phyloP scores from a whole-genome alignment of 1,140 invertebrate genomes.

The Agraylea sexmaculata region DNA sequence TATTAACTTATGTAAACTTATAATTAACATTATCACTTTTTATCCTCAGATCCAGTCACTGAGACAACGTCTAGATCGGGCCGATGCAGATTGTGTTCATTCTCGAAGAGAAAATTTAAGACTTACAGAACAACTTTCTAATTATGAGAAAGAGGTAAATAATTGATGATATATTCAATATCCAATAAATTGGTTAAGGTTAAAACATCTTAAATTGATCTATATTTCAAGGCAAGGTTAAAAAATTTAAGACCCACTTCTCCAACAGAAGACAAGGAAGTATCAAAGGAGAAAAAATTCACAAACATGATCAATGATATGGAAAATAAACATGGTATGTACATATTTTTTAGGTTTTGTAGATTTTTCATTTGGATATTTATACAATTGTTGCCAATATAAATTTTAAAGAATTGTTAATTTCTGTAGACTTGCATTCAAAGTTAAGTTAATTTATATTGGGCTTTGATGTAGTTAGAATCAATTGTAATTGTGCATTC shows the following conservation, averaged over 20 bases:
- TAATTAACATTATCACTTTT: neutral
- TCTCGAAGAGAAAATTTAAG: conserved; percentile 62
- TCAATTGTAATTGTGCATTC: no score
- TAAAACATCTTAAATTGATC: neutral
- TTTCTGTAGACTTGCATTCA: no score
- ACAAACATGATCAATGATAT: conserved; percentile 60
- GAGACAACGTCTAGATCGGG: conserved; percentile 60
- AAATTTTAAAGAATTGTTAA: no score
- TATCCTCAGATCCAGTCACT: conserved; percentile 50
- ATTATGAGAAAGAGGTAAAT: conserved; percentile 63
- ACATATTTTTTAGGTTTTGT: conserved; percentile 17
- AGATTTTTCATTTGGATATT: conserved; percentile 22
- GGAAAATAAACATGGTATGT: conserved; percentile 70
- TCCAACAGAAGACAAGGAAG: conserved; percentile 37
- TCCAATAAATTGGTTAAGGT: neutral
- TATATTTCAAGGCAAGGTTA: conserved; percentile 30
- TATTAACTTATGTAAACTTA: neutral
- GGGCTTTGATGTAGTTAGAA: no score
- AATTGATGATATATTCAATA: conserved; percentile 3
- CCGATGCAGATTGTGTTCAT: conserved; percentile 65
- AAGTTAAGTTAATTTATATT: no score
- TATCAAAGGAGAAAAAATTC: conserved; percentile 51
- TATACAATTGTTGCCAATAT: no score
- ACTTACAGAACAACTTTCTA: conserved; percentile 60
- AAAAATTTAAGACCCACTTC: conserved; percentile 33